Base-by-base conservation (phyloP, 2,797 vertebrate genomes). In the Chrosomus eos region DNA sequence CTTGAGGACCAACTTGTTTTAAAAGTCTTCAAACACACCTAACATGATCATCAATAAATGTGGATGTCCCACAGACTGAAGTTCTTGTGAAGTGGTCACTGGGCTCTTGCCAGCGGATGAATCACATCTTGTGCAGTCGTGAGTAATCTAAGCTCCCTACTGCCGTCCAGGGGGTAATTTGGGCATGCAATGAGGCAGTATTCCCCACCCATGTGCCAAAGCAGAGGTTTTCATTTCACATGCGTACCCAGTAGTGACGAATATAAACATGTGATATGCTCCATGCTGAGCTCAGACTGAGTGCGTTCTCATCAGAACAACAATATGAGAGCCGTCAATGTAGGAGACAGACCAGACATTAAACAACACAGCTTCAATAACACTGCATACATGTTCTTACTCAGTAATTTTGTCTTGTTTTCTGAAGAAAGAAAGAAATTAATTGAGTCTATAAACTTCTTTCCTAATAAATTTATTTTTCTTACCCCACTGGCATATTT, bases 171-270 rank as follows among this genome's bases (percentile, higher is more conserved):
- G 72, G 74, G 74, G 84, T 86, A 82, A 82, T 71, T 33, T 74
- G 72, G 80, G 36, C 43, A 73, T 14, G 26, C n/a, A 62, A 45
- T 79, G 21, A 70, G 75, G 33, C 38, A 45, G 71, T 77, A 71
- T 76, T 74, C 60, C 68, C 71, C 75, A 71, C 28, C 33, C 72
- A 62, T 80, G 74, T 62, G 53, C 68, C 68, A 80, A 81, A 71
- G 72, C 51, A 9, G n/a, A 58, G 85, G 83, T 71, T 88, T 88
- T 64, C 81, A 87, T 89, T 89, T 88, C 85, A 82, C 77, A 85
- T 85, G 80, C 74, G 43, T 70, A 13, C 71, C 62, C 33, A 72
- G 58, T 55, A 18, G 45, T 81, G 85, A 87, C 51, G 51, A 64
- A 76, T 75, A 76, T 77, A 68, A 73, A 76, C 51, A 19, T 43